These are phyloP conservation scores for Hydrotaea diabolus DNA, from an alignment of 2,888 invertebrate species.

Conservation along the genomic window DNA sequence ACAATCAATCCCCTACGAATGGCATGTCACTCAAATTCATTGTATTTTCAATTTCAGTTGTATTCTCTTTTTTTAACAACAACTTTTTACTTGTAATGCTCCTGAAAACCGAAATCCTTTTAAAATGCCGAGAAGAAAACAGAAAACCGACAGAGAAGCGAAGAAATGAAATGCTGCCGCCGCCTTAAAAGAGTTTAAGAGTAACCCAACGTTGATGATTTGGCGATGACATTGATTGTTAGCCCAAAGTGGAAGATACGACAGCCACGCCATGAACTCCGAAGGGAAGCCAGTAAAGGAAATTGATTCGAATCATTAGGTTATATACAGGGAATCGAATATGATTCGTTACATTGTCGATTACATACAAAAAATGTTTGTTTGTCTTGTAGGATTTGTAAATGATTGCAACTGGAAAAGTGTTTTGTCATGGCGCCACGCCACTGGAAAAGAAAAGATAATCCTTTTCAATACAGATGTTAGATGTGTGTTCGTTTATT, in stretches of 20 bases:
- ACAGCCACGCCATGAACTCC: neutral
- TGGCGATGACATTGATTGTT: conserved; percentile 67
- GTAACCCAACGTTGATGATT: conserved; percentile 63
- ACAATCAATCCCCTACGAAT: conserved; percentile 59
- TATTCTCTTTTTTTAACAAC: conserved; percentile 23
- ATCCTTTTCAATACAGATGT: conserved; percentile 51
- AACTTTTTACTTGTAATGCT: conserved; percentile 60
- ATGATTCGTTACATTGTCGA: conserved; percentile 12
- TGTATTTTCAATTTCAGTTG: conserved; percentile 55
- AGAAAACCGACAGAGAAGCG: conserved; percentile 43
- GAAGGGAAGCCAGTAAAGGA: conserved; percentile 38
- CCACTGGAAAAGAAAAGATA: conserved; percentile 46
- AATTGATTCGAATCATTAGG: conserved; percentile 62
- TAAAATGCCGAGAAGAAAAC: conserved; percentile 51
- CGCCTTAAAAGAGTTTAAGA: conserved; percentile 65
- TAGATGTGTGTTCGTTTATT: neutral
- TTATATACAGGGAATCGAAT: conserved; percentile 50
- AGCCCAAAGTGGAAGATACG: conserved; percentile 1
- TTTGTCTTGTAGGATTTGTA: no score
- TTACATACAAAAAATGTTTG: conserved; percentile 20
- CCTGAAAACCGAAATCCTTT: conserved; percentile 48
- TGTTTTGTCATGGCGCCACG: conserved; percentile 60
- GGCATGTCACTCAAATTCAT: conserved; percentile 65
- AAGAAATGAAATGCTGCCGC: conserved; percentile 48
- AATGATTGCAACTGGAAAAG: conserved; percentile 35